Percentiles rank a stretch among this genome's conserved stretches.
Evolutionary conservation across 2,888 invertebrate species (phyloP).

Genomic region (Caradrina clavipalpis): DNA sequence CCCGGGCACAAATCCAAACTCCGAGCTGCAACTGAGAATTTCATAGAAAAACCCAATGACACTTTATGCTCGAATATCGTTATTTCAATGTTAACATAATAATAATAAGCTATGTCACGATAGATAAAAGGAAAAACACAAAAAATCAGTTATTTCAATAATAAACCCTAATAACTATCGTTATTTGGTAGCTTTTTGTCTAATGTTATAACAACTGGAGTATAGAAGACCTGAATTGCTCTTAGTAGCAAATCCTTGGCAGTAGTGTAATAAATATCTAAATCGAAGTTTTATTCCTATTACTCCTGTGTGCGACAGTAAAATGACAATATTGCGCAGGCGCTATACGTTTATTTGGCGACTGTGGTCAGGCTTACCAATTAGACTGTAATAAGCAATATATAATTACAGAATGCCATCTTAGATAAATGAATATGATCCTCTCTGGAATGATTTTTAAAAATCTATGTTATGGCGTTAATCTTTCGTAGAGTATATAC

Average conservation of each 20-base stretch:
- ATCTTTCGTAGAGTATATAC: conserved; percentile 47
- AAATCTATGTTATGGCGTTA: conserved; percentile 44
- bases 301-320: not conserved
- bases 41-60: too few relatives aligned
- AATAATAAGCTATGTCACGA: too few relatives aligned
- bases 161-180: too few relatives aligned
- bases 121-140: too few relatives aligned
- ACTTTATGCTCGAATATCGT: too few relatives aligned
- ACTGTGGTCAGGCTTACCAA: not conserved
- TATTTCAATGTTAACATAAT: too few relatives aligned
- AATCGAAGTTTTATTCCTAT: not conserved
- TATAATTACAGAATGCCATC: conserved; percentile 31
- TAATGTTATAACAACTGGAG: too few relatives aligned
- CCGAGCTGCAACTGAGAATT: too few relatives aligned
- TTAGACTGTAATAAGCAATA: not conserved
- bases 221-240: not conserved
- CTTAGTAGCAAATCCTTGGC: not conserved
- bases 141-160: too few relatives aligned
- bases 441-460: conserved; percentile 54
- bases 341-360: not conserved
- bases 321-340: not conserved
- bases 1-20: too few relatives aligned
- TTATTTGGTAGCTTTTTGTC: too few relatives aligned
- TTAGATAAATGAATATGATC: conserved; percentile 20
- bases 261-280: not conserved